Conservation (phyloP, 2,888 invertebrate genomes). For the Terebella lapidaria region DNA sequence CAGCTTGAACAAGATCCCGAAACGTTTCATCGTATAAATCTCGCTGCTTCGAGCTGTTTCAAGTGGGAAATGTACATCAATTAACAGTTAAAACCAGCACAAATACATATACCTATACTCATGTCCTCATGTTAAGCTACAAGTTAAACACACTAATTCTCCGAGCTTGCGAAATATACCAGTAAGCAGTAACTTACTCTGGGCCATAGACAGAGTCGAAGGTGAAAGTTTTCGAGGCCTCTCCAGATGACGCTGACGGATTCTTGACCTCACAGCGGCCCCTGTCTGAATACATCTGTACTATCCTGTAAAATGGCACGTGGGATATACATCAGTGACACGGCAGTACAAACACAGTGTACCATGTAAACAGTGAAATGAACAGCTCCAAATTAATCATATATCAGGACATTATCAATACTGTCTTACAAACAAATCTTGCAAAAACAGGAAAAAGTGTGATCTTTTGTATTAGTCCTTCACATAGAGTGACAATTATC, state of each 20-base stretch:
- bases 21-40: constrained; percentile 95
- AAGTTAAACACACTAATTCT: too few species aligned
- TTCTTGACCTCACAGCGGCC: constrained; percentile 88
- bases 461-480: too few species aligned
- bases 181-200: constrained; percentile 56
- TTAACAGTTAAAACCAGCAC: neutral
- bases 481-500: too few species aligned
- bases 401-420: too few species aligned
- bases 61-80: too few species aligned
- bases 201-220: constrained; percentile 96
- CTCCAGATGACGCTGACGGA: constrained; percentile 64
- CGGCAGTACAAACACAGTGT: neutral
- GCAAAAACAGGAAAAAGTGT: too few species aligned
- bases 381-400: too few species aligned
- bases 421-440: too few species aligned
- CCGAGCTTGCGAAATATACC: too few species aligned
- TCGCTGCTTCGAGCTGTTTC: constrained; percentile 72
- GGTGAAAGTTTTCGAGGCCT: constrained; percentile 79
- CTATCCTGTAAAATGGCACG: constrained; percentile 57
- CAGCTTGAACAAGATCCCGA: constrained; percentile 87
- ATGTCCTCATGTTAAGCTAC: neutral
- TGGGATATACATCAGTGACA: neutral
- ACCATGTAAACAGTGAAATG: too few species aligned
- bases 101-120: neutral
- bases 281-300: constrained; percentile 76